phyloP scores from a whole-genome alignment of 2,113 vertebrate species.

The Gambusia affinis region DNA sequence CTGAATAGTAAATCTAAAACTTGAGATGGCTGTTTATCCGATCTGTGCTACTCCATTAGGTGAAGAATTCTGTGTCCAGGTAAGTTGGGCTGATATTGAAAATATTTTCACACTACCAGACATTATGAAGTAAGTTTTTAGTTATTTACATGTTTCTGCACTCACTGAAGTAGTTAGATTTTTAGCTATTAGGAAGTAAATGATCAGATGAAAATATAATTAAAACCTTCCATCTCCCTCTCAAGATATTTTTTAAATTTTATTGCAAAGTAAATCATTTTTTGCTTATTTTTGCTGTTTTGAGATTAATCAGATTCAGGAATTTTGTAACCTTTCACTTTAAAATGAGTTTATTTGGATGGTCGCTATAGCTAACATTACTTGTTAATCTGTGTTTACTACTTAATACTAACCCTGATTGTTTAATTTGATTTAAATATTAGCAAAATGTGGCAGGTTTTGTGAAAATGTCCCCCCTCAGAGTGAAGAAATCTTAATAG shows the following conservation, averaged over 20 bases:
- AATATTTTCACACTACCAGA: not conserved
- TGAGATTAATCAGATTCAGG: no score
- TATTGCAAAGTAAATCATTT: not conserved
- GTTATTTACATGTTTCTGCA: not conserved
- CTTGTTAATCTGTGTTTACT: not conserved
- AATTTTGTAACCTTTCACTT: no score
- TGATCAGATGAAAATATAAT: no score
- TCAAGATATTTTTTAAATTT: not conserved
- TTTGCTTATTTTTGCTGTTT: not conserved
- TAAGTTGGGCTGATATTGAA: not conserved
- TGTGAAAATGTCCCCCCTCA: not conserved
- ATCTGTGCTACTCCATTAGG: not conserved
- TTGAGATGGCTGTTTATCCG: not conserved
- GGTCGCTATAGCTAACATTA: not conserved
- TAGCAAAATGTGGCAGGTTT: not conserved
- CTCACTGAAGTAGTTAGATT: not conserved
- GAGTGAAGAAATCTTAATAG: not conserved
- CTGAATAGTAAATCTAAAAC: not conserved
- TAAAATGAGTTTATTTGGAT: not conserved
- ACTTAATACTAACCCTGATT: no score
- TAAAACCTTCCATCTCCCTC: not conserved
- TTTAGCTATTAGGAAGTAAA: not conserved
- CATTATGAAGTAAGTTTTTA: not conserved
- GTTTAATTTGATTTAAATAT: not conserved
- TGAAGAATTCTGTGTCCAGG: not conserved